Base-by-base conservation (phyloP, 2,888 invertebrate genomes). In the Dryadula phaetusa region DNA sequence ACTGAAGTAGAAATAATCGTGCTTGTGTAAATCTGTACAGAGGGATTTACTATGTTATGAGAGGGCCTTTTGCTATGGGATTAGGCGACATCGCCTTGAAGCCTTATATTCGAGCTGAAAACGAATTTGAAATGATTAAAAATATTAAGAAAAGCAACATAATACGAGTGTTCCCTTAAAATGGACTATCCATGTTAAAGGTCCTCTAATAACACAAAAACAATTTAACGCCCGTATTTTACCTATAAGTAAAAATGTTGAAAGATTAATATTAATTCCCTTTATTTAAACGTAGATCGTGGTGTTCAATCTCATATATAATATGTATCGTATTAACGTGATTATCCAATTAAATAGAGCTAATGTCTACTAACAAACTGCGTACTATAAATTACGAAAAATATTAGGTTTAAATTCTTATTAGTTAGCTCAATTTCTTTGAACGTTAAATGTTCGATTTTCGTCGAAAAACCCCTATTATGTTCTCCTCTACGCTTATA, bases 241-340 rank as follows among this genome's bases (percentile, higher is more conserved):
- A 37, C 44, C 12, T 64, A 20, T 63, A 22, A 46, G 40, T 53
- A 49, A 54, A 53, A 49, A 25, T 49, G 7, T 49, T 49, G 0
- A 8, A n/a, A 20, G 3, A 37, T 54, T 52, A 58, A 53, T n/a
- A n/a, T n/a, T n/a, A n/a, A n/a, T n/a, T 53, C 42, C 44, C 20
- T 37, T 44, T 74, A 72, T 74, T 72, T 72, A 72, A 74, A 61
- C 63, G 69, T 82, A 84, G 78, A 76, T 83, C 77, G 79, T 79
- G 78, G 83, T 87, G 83, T 87, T 88, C 84, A 90, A 89, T 90
- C 88, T 90, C 90, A 87, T 83, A 79, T 78, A 44, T 77, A 37
- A 73, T 53, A 71, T 70, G 80, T 61, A 64, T 75, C 77, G 74
- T 76, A 68, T 76, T 72, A 80, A 77, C 71, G 69, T 70, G 78